A percentile compares a stretch with the other conserved stretches of the same genome.
Conservation (phyloP, 2,797 vertebrate species). For the Melanotaenia nigrans region DNA sequence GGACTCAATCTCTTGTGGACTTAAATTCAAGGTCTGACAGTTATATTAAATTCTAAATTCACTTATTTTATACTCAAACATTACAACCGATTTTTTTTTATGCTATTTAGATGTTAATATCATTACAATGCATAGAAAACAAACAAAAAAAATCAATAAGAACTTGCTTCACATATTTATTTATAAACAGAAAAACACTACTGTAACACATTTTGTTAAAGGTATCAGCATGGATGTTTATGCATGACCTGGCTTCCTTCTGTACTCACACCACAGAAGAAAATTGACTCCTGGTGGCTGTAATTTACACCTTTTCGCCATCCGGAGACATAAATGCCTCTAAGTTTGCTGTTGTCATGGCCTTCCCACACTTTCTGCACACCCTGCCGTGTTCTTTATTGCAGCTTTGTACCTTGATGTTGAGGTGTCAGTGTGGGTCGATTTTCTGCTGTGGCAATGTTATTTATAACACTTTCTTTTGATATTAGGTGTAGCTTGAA, state of each 20-base stretch:
- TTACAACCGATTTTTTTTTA: constrained; percentile 20
- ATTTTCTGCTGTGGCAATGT: constrained; percentile 8
- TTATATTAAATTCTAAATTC: constrained; percentile 49
- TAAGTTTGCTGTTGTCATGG: constrained; percentile 29
- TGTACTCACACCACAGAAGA: background rate
- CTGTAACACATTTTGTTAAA: constrained; percentile 5
- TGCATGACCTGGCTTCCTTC: constrained; percentile 15
- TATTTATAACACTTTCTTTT: constrained; percentile 16
- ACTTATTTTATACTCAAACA: constrained; percentile 34
- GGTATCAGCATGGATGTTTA: constrained; percentile 14
- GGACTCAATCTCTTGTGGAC: constrained; percentile 30
- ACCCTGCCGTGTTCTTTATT: constrained; percentile 17
- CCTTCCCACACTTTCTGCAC: constrained; percentile 24
- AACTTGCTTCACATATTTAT: background rate
- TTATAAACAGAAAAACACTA: background rate
- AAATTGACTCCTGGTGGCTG: constrained; percentile 35
- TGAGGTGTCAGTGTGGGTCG: constrained; percentile 19
- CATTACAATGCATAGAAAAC: background rate
- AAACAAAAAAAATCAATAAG: too few species aligned
- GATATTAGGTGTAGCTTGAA: constrained; percentile 1
- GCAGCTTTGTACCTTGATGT: constrained; percentile 27
- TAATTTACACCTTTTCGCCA: constrained; percentile 66
- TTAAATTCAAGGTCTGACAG: constrained; percentile 39
- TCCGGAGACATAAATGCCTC: constrained; percentile 53
- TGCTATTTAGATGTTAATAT: constrained; percentile 7